Base-by-base conservation (phyloP, 2,113 vertebrate genomes). In the Drymodes brunneopygia region DNA sequence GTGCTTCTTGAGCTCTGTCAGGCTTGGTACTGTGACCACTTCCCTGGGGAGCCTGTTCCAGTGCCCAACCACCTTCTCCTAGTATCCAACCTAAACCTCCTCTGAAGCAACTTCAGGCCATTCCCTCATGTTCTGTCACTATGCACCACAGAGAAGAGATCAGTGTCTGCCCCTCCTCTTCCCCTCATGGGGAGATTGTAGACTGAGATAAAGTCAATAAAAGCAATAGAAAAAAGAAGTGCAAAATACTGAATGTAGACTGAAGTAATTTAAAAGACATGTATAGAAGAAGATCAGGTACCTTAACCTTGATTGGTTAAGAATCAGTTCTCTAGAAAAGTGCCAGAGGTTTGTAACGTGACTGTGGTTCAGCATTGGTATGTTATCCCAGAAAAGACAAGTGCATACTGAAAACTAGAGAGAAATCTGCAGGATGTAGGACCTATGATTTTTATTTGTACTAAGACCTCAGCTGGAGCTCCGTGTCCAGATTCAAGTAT, bases 41-140 rank as follows among this genome's bases (percentile, higher is more conserved):
- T 51, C 1, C 14, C 8, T 38, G 54, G 12, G 27, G 18, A 77
- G 27, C 45, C 53, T 38, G 54, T 69, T 45, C 33, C 12, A 51
- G 45, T 51, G 38, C 4, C 2, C 53, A 36, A 0, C 38, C 38
- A 60, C 1, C 3, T 28, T 60, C 23, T 44, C 6, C 19, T 28
- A 8, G 51, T 15, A 44, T 3, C 6, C 9, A 23, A 6, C 27
- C 18, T 60, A 36, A 69, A 44, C 17, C 7, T 77, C 15, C 36
- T 3, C 44, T 66, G 31, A 44, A 36, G 27, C 11, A 31, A 6
- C 44, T 60, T 67, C 36, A 44, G 11, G 45, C 36, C 22, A 7
- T 35, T 75, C 27, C 53, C 4, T 18, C 3, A 5, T 4, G 17
- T 33, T 14, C 22, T 45, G 27, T 45, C 36, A 44, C 15, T 40